Percentiles rank a stretch among this genome's conserved stretches.
Conservation (phyloP, 1,140 invertebrate species). For the Drosophila kurseongensis region DNA sequence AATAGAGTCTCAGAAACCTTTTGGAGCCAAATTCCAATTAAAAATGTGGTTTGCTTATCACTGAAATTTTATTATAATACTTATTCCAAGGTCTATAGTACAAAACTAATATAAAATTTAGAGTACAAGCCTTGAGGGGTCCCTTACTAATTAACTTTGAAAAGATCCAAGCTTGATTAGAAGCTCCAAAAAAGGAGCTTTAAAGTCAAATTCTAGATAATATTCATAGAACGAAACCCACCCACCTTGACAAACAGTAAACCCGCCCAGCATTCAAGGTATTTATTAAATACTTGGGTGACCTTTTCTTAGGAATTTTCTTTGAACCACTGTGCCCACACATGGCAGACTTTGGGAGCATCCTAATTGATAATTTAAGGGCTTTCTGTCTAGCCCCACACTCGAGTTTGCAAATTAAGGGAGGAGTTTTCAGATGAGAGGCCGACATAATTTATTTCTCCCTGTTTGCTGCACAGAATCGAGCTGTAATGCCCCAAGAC, state of each 20-base stretch:
- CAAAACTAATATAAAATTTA: too few relatives aligned
- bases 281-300: constrained; percentile 37
- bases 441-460: constrained; percentile 25
- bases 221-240: constrained; percentile 1
- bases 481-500: neutral
- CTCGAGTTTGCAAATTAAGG: constrained; percentile 38
- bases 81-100: too few relatives aligned
- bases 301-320: constrained; percentile 38
- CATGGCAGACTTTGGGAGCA: constrained; percentile 41
- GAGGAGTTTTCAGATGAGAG: constrained; percentile 7
- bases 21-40: too few relatives aligned
- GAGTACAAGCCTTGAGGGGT: neutral
- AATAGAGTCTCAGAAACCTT: too few relatives aligned
- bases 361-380: constrained; percentile 58
- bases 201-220: neutral
- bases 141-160: constrained; percentile 12
- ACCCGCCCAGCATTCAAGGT: neutral
- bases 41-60: too few relatives aligned
- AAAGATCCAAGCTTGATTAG: constrained; percentile 10
- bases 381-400: constrained; percentile 41
- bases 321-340: constrained; percentile 41
- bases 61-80: too few relatives aligned
- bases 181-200: constrained; percentile 1
- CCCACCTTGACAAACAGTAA: constrained; percentile 9
- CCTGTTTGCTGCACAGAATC: neutral